These are phyloP conservation scores for Eupeodes corollae DNA, from an alignment of 1,140 invertebrate species.

Conservation along the genomic window DNA sequence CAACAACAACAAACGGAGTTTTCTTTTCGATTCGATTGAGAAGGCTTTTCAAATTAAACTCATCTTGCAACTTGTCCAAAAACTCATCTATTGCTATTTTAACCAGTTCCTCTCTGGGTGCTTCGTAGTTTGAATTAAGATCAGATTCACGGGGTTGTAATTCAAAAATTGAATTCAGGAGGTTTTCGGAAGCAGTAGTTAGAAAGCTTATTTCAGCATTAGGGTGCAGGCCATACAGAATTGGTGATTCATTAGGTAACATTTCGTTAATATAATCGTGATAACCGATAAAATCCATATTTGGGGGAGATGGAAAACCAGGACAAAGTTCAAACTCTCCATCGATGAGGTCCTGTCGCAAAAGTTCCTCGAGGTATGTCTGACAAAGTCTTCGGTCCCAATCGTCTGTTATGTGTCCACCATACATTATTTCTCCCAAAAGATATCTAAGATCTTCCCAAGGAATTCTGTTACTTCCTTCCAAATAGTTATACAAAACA, in stretches of 20 bases:
- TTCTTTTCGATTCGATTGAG: conserved; percentile 79
- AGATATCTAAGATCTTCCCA: conserved; percentile 90
- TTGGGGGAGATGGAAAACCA: conserved; percentile 73
- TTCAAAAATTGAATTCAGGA: conserved; percentile 85
- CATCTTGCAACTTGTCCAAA: conserved; percentile 78
- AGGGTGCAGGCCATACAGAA: conserved; percentile 85
- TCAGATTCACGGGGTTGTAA: conserved; percentile 80
- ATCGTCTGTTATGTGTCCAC: conserved; percentile 92
- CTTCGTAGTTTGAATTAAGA: conserved; percentile 55
- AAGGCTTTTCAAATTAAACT: conserved; percentile 81
- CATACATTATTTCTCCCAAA: conserved; percentile 96
- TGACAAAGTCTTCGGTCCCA: conserved; percentile 83
- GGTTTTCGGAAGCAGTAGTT: conserved; percentile 70
- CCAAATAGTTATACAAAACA: conserved; percentile 87
- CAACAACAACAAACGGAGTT: conserved; percentile 86
- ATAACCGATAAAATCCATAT: conserved; percentile 77
- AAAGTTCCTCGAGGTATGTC: conserved; percentile 80
- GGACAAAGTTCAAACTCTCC: conserved; percentile 75
- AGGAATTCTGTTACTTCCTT: conserved; percentile 75
- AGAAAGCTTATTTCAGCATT: conserved; percentile 94
- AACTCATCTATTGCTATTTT: conserved; percentile 78
- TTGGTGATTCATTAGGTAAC: conserved; percentile 77
- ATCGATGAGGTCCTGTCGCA: conserved; percentile 75
- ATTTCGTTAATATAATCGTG: conserved; percentile 81
- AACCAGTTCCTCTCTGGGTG: conserved; percentile 78